Evolutionary conservation across 1,140 invertebrate species (phyloP), one percentile per base, ranked within the genome.

Genomic region (Bactericera cockerelli): DNA sequence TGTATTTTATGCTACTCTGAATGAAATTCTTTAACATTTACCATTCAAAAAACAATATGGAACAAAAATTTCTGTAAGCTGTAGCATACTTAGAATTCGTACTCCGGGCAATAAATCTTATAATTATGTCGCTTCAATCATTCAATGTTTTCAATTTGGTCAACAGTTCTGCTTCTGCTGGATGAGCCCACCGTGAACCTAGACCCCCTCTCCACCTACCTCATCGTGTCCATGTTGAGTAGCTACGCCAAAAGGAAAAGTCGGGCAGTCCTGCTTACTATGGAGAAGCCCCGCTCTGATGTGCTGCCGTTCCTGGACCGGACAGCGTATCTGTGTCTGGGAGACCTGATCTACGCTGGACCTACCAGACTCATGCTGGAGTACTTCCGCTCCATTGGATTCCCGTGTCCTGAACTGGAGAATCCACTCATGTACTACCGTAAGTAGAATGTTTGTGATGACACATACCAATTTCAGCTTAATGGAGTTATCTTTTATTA

Each of bases 381-480:
- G 65, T 94, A 94, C 68, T 94, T 93, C 69, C 81, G 86, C 31
- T 84, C 81, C 53, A 90, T 94, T 64, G 90, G 90, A 8, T 94
- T 93, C 68, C 89, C 91, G 0, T 94, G 91, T 72, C 90, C 90
- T 1, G 86, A 93, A 69, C 70, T 93, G 42, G 90, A 93, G 70
- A 93, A 93, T 70, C 90, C 90, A 0, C 72, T 94, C 0, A 93
- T 93, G 88, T 94, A 93, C 73, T 93, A 93, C 70, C 72, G 87
- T 89, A 76, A 83, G 86, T 80, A 25, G 28, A 26, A 31, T 31
- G 4, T 31, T n/a, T n/a, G n/a, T n/a, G n/a, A n/a, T n/a, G n/a
- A n/a, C n/a, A n/a, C n/a, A n/a, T n/a, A 57, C 60, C 11, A 39
- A 19, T 25, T 39, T 49, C 56, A 33, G 3, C 11, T 26, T n/a